Conservation (phyloP, 1,140 invertebrate species). For the Brachionus manjavacas region DNA sequence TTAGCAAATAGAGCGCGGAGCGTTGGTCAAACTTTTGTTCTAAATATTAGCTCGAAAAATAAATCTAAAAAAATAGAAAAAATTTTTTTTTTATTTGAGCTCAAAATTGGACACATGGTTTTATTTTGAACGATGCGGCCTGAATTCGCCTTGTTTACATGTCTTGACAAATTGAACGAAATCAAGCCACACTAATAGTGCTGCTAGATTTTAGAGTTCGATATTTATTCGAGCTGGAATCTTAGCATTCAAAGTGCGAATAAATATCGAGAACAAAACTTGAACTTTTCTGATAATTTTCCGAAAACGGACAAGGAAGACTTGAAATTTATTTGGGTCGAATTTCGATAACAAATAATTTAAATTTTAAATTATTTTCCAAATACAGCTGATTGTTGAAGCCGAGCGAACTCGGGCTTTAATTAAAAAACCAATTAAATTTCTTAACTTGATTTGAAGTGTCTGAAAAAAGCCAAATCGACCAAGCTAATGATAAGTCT, state of each 20-base stretch:
- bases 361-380: not conserved
- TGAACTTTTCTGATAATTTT: not conserved
- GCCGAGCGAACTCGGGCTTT: not conserved
- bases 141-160: not conserved
- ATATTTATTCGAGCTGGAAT: not conserved
- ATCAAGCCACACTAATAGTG: not conserved
- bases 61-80: not conserved
- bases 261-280: not conserved
- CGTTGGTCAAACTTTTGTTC: not conserved
- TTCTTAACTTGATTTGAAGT: not conserved
- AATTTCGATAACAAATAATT: constrained; percentile 1
- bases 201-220: not conserved
- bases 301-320: not conserved
- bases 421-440: constrained; percentile 22
- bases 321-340: constrained; percentile 1
- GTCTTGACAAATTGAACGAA: not conserved
- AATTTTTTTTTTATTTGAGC: not conserved
- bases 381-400: constrained; percentile 14
- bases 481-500: constrained; percentile 13
- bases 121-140: not conserved
- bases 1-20: not conserved
- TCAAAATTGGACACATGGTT: not conserved
- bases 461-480: not conserved
- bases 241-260: not conserved
- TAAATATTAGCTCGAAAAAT: not conserved